Conservation (phyloP, 2,113 vertebrate species). For the Python bivittatus region DNA sequence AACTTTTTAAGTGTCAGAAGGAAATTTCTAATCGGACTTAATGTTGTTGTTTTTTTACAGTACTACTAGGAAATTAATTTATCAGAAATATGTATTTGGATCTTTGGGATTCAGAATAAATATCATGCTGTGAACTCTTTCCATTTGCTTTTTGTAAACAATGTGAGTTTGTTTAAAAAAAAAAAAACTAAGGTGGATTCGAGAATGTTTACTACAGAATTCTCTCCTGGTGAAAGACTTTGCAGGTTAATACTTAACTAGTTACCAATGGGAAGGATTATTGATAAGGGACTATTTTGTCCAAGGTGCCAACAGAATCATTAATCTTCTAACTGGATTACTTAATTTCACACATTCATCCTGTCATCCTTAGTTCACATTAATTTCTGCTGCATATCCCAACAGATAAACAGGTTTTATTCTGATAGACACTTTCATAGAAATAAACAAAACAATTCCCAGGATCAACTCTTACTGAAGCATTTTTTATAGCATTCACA, state of each 20-base stretch:
- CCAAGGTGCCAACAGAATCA: not conserved
- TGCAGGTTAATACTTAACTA: not conserved
- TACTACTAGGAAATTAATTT: not conserved
- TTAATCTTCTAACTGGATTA: slow-evolving; percentile 18
- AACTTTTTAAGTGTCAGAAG: not conserved
- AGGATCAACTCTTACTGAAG: not conserved
- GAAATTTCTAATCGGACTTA: rapidly evolving
- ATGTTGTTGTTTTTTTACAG: not conserved
- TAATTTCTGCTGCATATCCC: not conserved
- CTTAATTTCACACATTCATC: not conserved
- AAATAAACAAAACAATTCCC: slow-evolving; percentile 20
- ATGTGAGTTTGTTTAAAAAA: not conserved
- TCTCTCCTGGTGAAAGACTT: not conserved
- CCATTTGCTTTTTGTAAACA: not conserved
- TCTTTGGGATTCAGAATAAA: not conserved
- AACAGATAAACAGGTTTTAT: not conserved
- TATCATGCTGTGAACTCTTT: not conserved
- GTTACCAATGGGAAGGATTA: not conserved
- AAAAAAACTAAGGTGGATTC: not conserved
- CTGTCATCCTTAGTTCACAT: not conserved
- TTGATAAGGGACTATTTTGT: not conserved
- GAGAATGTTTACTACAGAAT: not conserved
- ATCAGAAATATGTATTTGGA: not conserved
- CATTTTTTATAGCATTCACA: not conserved
- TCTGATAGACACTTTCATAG: slow-evolving; percentile 10